Conservation (phyloP, 2,113 vertebrate species). For the Atherinomorus stipes region DNA sequence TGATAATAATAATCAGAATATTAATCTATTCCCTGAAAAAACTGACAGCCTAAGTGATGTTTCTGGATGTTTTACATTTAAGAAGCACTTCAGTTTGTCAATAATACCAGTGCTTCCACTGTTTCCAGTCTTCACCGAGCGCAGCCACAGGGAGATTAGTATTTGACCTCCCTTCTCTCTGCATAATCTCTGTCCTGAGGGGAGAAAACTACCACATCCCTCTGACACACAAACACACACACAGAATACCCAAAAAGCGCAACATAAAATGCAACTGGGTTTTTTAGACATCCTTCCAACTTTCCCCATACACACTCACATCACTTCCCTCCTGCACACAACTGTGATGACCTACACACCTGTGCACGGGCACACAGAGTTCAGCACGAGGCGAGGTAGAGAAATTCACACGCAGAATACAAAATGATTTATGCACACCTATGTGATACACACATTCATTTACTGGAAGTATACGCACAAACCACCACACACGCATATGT, state of each 20-base stretch:
- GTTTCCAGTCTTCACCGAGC: slow-evolving; percentile 50
- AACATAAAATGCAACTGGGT: slow-evolving; percentile 40
- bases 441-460: background rate
- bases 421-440: too few species aligned
- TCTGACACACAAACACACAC: slow-evolving; percentile 21
- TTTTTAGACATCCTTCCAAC: slow-evolving; percentile 50
- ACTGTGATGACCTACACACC: too few species aligned
- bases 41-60: background rate
- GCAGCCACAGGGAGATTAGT: slow-evolving; percentile 17
- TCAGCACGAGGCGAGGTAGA: too few species aligned
- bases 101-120: slow-evolving; percentile 53
- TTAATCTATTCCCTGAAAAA: too few species aligned
- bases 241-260: slow-evolving; percentile 26
- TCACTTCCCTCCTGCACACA: too few species aligned
- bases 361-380: too few species aligned
- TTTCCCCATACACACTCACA: slow-evolving; percentile 1
- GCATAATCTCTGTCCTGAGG: slow-evolving; percentile 58
- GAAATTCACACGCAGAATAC: too few species aligned
- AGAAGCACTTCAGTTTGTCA: slow-evolving; percentile 16
- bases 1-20: background rate
- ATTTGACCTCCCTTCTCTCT: slow-evolving; percentile 52
- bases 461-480: background rate
- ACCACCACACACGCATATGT: background rate
- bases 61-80: slow-evolving; percentile 24
- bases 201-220: slow-evolving; percentile 60